Evolutionary conservation across 2,797 vertebrate genomes (phyloP).

Genomic region (Australoheros facetus): DNA sequence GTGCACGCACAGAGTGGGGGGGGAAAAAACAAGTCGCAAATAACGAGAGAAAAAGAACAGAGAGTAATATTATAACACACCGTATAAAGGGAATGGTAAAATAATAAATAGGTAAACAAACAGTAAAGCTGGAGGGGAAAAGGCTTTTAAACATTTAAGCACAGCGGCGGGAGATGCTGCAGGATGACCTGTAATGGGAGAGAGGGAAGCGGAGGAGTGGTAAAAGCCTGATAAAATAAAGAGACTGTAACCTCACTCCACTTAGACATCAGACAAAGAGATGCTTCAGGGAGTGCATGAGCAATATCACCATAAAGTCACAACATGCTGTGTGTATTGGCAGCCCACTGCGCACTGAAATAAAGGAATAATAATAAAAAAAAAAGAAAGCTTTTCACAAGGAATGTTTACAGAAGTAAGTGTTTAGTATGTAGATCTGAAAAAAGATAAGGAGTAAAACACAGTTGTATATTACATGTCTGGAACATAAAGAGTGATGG

Average conservation of each 20-base stretch:
- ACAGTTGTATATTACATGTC: neutral
- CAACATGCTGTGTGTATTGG: conserved; percentile 23
- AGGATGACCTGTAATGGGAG: conserved; percentile 72
- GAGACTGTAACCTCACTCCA: conserved; percentile 70
- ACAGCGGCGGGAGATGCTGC: conserved; percentile 48
- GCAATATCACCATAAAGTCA: conserved; percentile 57
- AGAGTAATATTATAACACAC: conserved; percentile 40
- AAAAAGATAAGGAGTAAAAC: neutral
- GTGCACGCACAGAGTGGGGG: conserved; percentile 26
- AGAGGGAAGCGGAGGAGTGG: conserved; percentile 54
- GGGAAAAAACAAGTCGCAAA: conserved; percentile 2
- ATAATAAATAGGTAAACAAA: conserved; percentile 77
- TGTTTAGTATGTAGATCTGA: conserved; percentile 7
- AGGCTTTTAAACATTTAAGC: conserved; percentile 82
- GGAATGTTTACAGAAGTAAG: conserved; percentile 13
- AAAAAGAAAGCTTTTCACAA: conserved; percentile 10
- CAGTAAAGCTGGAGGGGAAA: conserved; percentile 65
- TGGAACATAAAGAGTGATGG: conserved; percentile 5
- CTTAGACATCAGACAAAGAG: conserved; percentile 66
- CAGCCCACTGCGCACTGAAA: conserved; percentile 16
- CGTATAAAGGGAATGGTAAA: conserved; percentile 63
- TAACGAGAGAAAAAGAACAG: conserved; percentile 36
- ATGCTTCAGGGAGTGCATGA: conserved; percentile 61
- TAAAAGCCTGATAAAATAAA: conserved; percentile 77
- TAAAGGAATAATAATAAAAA: conserved; percentile 1